Evolutionary conservation across 2,113 vertebrate species (phyloP).

Genomic region (Sclerurus mexicanus): DNA sequence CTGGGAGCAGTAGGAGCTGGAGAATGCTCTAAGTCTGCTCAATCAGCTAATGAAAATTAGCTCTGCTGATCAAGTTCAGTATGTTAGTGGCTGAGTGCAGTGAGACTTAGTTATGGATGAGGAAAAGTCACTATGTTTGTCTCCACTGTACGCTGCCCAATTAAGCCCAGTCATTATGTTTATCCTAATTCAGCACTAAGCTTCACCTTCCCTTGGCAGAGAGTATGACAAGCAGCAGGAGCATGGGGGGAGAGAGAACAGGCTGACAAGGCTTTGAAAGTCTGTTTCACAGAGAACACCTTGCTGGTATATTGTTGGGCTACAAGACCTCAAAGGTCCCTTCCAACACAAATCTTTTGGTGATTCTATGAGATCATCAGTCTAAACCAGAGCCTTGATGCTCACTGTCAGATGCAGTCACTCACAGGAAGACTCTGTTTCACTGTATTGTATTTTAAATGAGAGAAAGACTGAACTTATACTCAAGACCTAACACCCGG

Average conservation of each 20-base stretch:
- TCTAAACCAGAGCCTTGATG: neutral
- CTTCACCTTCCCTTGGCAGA: neutral
- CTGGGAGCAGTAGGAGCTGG: neutral
- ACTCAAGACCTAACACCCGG: neutral
- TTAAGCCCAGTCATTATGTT: neutral
- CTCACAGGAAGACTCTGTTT: neutral
- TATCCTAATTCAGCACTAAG: neutral
- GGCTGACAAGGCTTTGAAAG: neutral
- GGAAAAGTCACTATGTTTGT: neutral
- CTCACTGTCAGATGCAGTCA: neutral
- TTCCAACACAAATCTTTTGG: neutral
- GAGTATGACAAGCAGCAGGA: neutral
- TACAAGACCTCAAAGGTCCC: rapidly evolving
- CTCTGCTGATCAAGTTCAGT: neutral
- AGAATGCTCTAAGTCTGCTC: neutral
- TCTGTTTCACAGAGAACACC: neutral
- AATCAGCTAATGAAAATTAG: neutral
- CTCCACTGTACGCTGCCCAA: neutral
- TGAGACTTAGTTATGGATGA: neutral
- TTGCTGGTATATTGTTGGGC: neutral
- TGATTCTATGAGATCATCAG: neutral
- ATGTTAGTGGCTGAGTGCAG: neutral
- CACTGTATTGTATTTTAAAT: neutral
- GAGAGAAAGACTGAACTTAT: neutral
- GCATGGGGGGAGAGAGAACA: neutral